phyloP scores from a whole-genome alignment of 2,888 invertebrate genomes.

The Argyresthia albistria region DNA sequence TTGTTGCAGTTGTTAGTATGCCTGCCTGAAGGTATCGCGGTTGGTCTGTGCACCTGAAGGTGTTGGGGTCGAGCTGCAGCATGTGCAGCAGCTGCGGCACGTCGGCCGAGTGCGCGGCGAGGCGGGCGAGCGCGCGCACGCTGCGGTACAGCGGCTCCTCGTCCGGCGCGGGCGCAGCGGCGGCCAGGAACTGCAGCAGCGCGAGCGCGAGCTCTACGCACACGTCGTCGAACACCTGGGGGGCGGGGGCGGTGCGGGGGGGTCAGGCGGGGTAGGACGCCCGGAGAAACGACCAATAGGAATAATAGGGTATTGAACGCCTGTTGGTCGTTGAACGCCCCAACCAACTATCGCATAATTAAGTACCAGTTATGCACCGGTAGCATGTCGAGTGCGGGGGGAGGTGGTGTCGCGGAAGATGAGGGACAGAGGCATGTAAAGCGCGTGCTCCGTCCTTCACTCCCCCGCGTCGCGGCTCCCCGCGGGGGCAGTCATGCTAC shows the following conservation, averaged over 20 bases:
- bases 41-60: conserved; percentile 71
- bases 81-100: conserved; percentile 92
- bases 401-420: no score
- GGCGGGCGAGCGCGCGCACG: conserved; percentile 82
- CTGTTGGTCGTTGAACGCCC: no score
- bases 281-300: no score
- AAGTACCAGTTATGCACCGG: no score
- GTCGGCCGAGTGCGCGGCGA: conserved; percentile 85
- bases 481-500: no score
- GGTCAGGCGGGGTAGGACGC: background rate
- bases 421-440: no score
- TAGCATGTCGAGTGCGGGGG: no score
- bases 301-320: no score
- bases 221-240: conserved; percentile 93
- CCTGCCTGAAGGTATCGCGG: background rate
- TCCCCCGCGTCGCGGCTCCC: no score
- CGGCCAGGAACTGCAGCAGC: conserved; percentile 88
- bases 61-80: conserved; percentile 90
- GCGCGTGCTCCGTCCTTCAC: no score
- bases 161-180: conserved; percentile 80
- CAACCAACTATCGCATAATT: no score
- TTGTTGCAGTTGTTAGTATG: no score
- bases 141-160: conserved; percentile 88
- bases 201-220: conserved; percentile 94
- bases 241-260: background rate